These are phyloP conservation scores for Poeciliopsis presidionis DNA, from an alignment of 2,797 vertebrate genomes.

Conservation along the genomic window DNA sequence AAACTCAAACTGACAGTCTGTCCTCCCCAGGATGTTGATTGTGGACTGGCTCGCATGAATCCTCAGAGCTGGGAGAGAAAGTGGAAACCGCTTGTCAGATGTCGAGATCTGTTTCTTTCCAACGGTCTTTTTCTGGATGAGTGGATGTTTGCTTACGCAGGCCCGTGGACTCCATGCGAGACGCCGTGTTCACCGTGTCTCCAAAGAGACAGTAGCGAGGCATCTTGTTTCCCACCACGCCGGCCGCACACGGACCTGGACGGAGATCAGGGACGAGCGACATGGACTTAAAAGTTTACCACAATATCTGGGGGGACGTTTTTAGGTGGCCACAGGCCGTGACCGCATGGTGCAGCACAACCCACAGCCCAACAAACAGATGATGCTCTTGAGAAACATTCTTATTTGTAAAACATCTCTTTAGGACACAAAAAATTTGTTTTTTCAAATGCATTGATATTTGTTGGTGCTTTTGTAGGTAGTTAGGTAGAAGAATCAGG, in stretches of 20 bases:
- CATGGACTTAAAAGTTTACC: too few species aligned
- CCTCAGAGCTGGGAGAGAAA: conserved; percentile 84
- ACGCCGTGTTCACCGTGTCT: conserved; percentile 95
- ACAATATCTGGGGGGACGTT: too few species aligned
- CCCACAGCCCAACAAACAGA: too few species aligned
- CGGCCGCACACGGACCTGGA: conserved; percentile 93
- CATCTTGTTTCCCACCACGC: conserved; percentile 97
- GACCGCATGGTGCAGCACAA: too few species aligned
- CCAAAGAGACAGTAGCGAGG: conserved; percentile 96
- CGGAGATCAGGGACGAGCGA: background rate
- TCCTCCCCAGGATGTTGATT: conserved; percentile 91
- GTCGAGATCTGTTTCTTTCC: background rate
- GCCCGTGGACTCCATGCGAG: conserved; percentile 95
- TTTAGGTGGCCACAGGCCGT: too few species aligned
- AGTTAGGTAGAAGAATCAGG: background rate
- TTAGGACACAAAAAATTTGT: too few species aligned
- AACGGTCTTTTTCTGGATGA: background rate
- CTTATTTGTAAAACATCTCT: too few species aligned
- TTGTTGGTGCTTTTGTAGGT: too few species aligned
- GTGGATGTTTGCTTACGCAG: conserved; percentile 84
- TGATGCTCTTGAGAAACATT: too few species aligned
- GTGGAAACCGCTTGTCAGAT: background rate
- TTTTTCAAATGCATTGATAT: too few species aligned
- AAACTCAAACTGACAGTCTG: conserved; percentile 90
- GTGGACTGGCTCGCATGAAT: conserved; percentile 93